Evolutionary conservation across 2,113 vertebrate genomes (phyloP).

Genomic region (Antechinus stuartii): DNA sequence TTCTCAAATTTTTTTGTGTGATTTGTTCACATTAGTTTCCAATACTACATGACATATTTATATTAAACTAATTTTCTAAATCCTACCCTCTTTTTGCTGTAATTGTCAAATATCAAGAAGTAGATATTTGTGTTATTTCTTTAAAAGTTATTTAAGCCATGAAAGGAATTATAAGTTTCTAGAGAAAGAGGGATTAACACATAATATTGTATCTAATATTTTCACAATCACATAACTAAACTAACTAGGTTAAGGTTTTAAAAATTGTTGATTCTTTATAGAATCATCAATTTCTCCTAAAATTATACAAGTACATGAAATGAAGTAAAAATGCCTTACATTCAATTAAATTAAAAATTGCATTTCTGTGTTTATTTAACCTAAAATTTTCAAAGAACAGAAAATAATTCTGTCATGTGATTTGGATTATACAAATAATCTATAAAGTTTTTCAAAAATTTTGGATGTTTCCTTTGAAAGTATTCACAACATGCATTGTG

Average conservation of each 20-base stretch:
- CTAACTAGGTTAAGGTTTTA: conserved; percentile 5
- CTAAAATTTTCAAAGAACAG: background rate
- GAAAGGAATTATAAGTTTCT: background rate
- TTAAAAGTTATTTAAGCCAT: conserved; percentile 14
- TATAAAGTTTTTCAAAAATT: background rate
- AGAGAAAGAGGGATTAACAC: conserved; percentile 23
- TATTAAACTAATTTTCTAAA: conserved; percentile 24
- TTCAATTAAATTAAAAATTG: background rate
- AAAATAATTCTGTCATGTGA: background rate
- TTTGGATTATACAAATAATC: background rate
- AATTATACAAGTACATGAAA: background rate
- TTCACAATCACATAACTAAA: background rate
- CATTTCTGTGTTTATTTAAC: background rate
- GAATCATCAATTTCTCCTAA: background rate
- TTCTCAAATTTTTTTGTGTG: conserved; percentile 23
- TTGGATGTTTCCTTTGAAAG: background rate
- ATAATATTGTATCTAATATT: background rate
- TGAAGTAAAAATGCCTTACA: conserved; percentile 11
- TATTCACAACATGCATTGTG: background rate
- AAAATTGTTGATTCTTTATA: background rate
- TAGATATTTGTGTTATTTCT: background rate
- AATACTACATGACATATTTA: background rate
- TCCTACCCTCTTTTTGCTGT: conserved; percentile 6
- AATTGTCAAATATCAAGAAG: conserved; percentile 4
- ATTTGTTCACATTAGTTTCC: conserved; percentile 50